Conservation (phyloP, 2,888 invertebrate genomes). For the Abscondita cerata region DNA sequence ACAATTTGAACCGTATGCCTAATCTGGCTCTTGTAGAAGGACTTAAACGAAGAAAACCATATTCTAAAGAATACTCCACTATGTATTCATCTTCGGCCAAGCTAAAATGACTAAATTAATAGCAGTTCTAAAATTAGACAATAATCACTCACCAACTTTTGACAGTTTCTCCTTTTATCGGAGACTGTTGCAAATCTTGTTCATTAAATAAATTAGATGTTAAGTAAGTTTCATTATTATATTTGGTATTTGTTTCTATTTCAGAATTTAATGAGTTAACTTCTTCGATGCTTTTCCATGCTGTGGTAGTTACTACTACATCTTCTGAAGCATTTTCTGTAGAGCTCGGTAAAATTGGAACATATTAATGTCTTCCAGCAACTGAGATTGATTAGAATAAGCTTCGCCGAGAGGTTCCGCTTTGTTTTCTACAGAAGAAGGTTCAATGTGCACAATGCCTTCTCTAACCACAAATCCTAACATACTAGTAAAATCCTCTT, state of each 20-base stretch:
- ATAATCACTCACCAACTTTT: background rate
- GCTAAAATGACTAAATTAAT: constrained; percentile 55
- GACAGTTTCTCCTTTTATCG: background rate
- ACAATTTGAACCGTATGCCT: constrained; percentile 89
- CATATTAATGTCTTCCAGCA: constrained; percentile 27
- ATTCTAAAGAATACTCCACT: constrained; percentile 96
- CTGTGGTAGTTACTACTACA: constrained; percentile 48
- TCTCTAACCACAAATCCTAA: constrained; percentile 71
- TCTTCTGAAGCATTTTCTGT: constrained; percentile 33
- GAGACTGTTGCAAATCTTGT: background rate
- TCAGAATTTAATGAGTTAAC: background rate
- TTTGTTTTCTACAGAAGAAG: constrained; percentile 67
- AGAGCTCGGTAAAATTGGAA: constrained; percentile 34
- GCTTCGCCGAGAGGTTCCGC: constrained; percentile 50
- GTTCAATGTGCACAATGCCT: constrained; percentile 73
- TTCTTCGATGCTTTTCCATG: constrained; percentile 47
- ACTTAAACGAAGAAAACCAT: constrained; percentile 92
- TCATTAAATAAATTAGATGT: constrained; percentile 55
- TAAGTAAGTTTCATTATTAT: constrained; percentile 18
- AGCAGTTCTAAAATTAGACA: background rate
- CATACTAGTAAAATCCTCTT: constrained; percentile 66
- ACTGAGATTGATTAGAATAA: constrained; percentile 33
- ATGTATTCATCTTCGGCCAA: constrained; percentile 92
- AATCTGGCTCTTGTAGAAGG: constrained; percentile 84
- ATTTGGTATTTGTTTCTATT: constrained; percentile 10